These are phyloP conservation scores for Pelosia muscerda DNA, from an alignment of 2,888 invertebrate species.

Conservation along the genomic window DNA sequence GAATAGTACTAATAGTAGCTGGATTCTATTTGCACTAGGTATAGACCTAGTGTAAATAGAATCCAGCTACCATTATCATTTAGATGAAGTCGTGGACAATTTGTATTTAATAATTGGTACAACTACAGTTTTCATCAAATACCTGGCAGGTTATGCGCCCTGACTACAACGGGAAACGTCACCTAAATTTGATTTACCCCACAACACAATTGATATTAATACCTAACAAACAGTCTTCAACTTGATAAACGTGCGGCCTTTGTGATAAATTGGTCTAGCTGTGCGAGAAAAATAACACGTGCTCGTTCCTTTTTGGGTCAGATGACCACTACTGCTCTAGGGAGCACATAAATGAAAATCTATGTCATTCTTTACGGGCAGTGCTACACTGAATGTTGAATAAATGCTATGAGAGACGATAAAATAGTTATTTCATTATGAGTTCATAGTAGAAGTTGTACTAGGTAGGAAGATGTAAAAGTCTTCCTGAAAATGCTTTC, in stretches of 20 bases:
- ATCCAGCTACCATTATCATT: too few relatives aligned
- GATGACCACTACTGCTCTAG: constrained; percentile 1
- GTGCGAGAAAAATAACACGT: not conserved
- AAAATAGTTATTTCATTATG: not conserved
- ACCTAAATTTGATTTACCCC: not conserved
- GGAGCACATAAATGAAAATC: not conserved
- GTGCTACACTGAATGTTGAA: not conserved
- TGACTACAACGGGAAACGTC: not conserved
- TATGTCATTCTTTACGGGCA: not conserved
- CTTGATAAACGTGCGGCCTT: not conserved
- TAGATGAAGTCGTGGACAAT: too few relatives aligned
- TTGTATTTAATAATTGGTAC: not conserved
- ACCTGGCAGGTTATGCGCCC: not conserved
- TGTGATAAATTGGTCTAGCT: constrained; percentile 2
- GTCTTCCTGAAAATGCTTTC: not conserved
- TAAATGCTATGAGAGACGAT: not conserved
- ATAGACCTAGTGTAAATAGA: too few relatives aligned
- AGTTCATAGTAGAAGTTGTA: not conserved
- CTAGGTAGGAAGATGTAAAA: not conserved
- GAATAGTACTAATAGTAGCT: too few relatives aligned
- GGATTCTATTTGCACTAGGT: too few relatives aligned
- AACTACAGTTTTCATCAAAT: not conserved
- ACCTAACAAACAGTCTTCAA: not conserved
- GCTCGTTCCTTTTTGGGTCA: not conserved
- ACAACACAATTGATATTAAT: not conserved